A percentile compares a stretch with the other conserved stretches of the same genome.
Conservation (phyloP, 2,113 vertebrate species). For the Penelope pileata region DNA sequence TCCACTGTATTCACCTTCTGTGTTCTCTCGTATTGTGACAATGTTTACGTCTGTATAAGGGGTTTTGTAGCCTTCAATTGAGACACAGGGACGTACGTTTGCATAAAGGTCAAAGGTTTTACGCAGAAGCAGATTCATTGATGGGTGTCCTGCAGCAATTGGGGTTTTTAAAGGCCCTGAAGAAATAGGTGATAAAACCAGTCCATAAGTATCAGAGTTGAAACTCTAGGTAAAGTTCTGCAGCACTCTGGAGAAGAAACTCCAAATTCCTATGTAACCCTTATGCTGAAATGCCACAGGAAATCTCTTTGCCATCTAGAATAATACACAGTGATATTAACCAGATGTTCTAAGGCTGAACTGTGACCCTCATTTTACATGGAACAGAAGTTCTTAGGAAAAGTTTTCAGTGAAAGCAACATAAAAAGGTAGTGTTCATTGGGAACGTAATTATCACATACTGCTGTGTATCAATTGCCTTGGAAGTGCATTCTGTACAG, state of each 20-base stretch:
- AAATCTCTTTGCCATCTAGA: neutral
- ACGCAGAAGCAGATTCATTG: slow-evolving; percentile 94
- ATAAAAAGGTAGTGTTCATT: neutral
- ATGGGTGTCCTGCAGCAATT: slow-evolving; percentile 94
- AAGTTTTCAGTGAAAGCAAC: neutral
- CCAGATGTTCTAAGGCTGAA: neutral
- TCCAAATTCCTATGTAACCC: neutral
- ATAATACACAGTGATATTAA: neutral
- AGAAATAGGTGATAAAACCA: neutral
- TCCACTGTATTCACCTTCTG: slow-evolving; percentile 91
- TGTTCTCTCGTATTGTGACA: slow-evolving; percentile 92
- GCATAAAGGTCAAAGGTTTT: slow-evolving; percentile 96
- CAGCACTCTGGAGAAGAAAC: neutral
- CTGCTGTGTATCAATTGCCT: neutral
- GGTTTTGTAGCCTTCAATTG: slow-evolving; percentile 94
- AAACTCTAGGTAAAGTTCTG: neutral
- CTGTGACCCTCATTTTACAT: fast-evolving
- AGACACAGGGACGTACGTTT: slow-evolving; percentile 93
- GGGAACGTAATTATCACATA: neutral
- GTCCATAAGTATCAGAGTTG: neutral
- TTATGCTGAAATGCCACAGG: neutral
- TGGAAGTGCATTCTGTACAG: neutral
- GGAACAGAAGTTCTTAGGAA: neutral
- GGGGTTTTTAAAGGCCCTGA: slow-evolving; percentile 94
- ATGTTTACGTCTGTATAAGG: slow-evolving; percentile 89